Conservation (phyloP, 2,888 invertebrate genomes). For the Alcis repandata region DNA sequence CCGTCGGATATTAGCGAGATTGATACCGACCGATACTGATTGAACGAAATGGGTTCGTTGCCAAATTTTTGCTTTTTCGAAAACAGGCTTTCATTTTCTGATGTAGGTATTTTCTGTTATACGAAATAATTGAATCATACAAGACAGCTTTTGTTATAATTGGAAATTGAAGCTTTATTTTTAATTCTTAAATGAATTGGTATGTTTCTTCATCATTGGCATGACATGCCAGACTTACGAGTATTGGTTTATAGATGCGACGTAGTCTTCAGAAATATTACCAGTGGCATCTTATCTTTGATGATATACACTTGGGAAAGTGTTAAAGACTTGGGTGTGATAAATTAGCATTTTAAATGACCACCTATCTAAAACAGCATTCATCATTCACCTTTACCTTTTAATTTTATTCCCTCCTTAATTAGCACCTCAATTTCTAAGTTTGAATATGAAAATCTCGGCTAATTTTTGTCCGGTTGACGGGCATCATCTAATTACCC, state of each 20-base stretch:
- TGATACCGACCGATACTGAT: slow-evolving; percentile 47
- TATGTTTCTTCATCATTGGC: too few species aligned
- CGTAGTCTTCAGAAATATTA: too few species aligned
- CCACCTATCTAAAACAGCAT: too few species aligned
- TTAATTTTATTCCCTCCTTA: slow-evolving; percentile 7
- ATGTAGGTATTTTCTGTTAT: slow-evolving; percentile 19
- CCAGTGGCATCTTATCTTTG: too few species aligned
- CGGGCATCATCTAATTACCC: slow-evolving; percentile 71
- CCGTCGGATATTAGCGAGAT: slow-evolving; percentile 48
- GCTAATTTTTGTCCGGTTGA: slow-evolving; percentile 71
- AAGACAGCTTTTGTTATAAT: not conserved
- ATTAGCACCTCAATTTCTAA: slow-evolving; percentile 51
- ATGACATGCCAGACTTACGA: too few species aligned
- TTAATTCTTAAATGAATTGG: too few species aligned
- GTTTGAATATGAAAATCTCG: slow-evolving; percentile 65
- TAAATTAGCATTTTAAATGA: too few species aligned
- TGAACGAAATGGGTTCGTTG: slow-evolving; percentile 38
- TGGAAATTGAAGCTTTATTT: not conserved
- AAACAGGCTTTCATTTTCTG: slow-evolving; percentile 17
- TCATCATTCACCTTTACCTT: not conserved
- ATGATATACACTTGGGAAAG: too few species aligned
- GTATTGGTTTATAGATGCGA: too few species aligned
- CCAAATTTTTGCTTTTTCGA: slow-evolving; percentile 25
- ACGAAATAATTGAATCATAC: slow-evolving; percentile 29
- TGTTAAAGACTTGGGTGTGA: too few species aligned